phyloP scores from a whole-genome alignment of 1,140 invertebrate genomes.

The Macrocentrus cingulum region DNA sequence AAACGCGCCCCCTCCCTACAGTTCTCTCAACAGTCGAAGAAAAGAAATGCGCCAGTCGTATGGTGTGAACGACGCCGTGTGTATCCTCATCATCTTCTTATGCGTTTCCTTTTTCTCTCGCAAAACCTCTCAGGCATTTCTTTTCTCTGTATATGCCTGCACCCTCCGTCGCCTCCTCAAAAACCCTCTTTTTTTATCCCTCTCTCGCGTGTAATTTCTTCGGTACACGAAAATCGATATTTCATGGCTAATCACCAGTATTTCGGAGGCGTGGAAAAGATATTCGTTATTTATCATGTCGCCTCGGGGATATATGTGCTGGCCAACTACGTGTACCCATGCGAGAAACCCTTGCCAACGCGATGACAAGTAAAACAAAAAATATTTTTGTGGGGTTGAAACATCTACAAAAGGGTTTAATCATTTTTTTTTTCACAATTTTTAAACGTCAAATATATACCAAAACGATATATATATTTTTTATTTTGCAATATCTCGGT shows the following conservation, averaged over 20 bases:
- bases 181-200: slow-evolving; percentile 16
- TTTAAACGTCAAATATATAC: too few species aligned
- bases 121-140: slow-evolving; percentile 11
- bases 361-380: slow-evolving; percentile 8
- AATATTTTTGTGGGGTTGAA: too few species aligned
- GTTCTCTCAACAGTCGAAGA: slow-evolving; percentile 12
- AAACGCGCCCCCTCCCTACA: slow-evolving; percentile 13
- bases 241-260: slow-evolving; percentile 60
- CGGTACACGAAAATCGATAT: slow-evolving; percentile 58
- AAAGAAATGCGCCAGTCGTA: slow-evolving; percentile 15
- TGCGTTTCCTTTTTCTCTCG: slow-evolving; percentile 24
- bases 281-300: slow-evolving; percentile 58
- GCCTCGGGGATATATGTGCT: slow-evolving; percentile 47
- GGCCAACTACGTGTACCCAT: too few species aligned
- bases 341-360: too few species aligned
- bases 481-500: too few species aligned
- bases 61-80: slow-evolving; percentile 26
- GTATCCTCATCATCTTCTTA: too few species aligned
- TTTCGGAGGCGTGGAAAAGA: slow-evolving; percentile 61
- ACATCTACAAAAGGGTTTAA: too few species aligned
- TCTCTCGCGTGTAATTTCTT: slow-evolving; percentile 38
- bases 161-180: too few species aligned
- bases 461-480: too few species aligned
- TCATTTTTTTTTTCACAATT: too few species aligned
- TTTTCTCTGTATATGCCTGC: not conserved